Conservation (phyloP, 2,113 vertebrate genomes). For the Hemiprocne comata region DNA sequence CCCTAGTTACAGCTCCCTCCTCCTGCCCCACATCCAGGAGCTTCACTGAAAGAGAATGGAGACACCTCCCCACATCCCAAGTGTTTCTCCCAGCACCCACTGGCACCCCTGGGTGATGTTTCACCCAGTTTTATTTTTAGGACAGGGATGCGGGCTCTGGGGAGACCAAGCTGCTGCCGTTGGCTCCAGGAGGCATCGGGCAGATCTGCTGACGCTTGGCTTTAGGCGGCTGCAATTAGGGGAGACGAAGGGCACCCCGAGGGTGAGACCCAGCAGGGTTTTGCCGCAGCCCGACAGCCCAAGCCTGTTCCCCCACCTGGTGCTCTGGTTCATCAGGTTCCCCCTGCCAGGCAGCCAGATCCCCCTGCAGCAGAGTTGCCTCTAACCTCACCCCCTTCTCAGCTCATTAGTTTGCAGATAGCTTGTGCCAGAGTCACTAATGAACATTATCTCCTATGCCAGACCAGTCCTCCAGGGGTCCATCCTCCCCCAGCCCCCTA, state of each 20-base stretch:
- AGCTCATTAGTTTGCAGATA: not conserved
- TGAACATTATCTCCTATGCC: not conserved
- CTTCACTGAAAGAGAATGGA: not conserved
- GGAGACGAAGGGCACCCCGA: not conserved
- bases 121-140: not conserved
- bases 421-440: not conserved
- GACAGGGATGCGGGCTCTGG: not conserved
- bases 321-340: slow-evolving; percentile 42
- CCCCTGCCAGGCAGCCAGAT: not conserved
- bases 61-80: not conserved
- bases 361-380: not conserved
- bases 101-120: not conserved
- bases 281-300: not conserved
- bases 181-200: not conserved
- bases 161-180: accelerated
- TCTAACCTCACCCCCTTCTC: not conserved
- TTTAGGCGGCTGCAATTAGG: slow-evolving; percentile 30
- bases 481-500: not conserved
- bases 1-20: not conserved
- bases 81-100: not conserved
- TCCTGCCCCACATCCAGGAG: not conserved
- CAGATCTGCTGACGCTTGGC: slow-evolving; percentile 11
- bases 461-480: not conserved
- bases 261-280: not conserved
- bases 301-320: not conserved